phyloP scores from a whole-genome alignment of 2,888 invertebrate species.

The Miltochrista miniata region DNA sequence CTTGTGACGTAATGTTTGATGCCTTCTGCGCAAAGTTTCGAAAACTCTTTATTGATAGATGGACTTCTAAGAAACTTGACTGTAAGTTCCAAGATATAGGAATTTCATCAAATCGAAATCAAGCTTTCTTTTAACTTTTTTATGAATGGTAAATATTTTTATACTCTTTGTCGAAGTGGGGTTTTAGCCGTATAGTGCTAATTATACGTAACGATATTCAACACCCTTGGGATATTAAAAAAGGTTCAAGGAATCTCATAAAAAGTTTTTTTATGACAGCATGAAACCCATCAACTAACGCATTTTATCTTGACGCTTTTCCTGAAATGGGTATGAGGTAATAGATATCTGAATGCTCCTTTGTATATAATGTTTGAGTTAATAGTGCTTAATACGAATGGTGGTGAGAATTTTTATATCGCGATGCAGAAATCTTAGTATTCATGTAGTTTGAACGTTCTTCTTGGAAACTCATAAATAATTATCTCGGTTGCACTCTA shows the following conservation, averaged over 20 bases:
- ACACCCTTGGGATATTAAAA: conserved; percentile 1
- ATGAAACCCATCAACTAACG: neutral
- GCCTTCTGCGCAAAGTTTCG: neutral
- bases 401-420: too few species aligned
- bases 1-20: conserved; percentile 4
- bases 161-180: too few species aligned
- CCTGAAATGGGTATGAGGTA: too few species aligned
- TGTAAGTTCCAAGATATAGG: neutral
- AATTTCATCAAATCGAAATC: neutral
- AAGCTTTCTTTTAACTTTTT: too few species aligned
- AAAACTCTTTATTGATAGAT: conserved; percentile 4
- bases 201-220: conserved; percentile 6
- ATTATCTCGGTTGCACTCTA: too few species aligned
- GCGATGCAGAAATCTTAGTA: too few species aligned
- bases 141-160: too few species aligned
- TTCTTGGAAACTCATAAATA: too few species aligned
- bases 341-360: neutral
- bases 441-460: too few species aligned
- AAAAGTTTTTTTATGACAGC: neutral
- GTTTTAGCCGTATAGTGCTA: too few species aligned
- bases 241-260: neutral
- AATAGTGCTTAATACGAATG: too few species aligned
- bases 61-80: neutral
- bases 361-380: too few species aligned
- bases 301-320: neutral